A percentile compares a stretch with the other conserved stretches of the same genome.
These are phyloP conservation scores for Microcebus lehilahytsara DNA, from an alignment of 2,113 vertebrate species.

Conservation along the genomic window DNA sequence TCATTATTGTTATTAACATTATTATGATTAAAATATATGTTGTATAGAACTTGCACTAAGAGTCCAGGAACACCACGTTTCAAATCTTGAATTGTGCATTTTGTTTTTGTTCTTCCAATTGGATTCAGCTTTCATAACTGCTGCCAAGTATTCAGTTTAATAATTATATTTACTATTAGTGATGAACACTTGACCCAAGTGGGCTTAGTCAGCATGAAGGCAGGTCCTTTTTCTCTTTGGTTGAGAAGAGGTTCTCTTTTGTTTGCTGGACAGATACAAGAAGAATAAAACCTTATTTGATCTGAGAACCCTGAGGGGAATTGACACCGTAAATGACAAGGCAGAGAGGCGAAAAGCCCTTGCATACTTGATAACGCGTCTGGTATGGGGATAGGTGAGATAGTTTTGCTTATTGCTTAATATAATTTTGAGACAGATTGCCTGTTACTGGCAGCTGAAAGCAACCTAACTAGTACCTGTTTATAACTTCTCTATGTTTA, in stretches of 20 bases:
- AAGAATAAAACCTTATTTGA: neutral
- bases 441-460: neutral
- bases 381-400: neutral
- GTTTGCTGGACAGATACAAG: neutral
- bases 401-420: conserved; percentile 13
- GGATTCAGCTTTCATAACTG: neutral
- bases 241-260: neutral
- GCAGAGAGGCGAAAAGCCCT: neutral
- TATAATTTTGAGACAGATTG: neutral
- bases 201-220: neutral
- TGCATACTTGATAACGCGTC: neutral
- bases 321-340: neutral
- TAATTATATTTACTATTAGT: neutral
- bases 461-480: neutral
- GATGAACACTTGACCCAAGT: neutral
- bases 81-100: neutral
- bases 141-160: neutral
- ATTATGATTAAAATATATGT: neutral
- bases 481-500: conserved; percentile 24
- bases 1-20: neutral
- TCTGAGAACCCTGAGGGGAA: neutral
- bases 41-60: neutral
- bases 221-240: neutral
- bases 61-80: neutral
- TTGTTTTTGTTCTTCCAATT: conserved; percentile 31